Evolutionary conservation across 2,888 invertebrate species (phyloP).

Genomic region (Meloe dianella): DNA sequence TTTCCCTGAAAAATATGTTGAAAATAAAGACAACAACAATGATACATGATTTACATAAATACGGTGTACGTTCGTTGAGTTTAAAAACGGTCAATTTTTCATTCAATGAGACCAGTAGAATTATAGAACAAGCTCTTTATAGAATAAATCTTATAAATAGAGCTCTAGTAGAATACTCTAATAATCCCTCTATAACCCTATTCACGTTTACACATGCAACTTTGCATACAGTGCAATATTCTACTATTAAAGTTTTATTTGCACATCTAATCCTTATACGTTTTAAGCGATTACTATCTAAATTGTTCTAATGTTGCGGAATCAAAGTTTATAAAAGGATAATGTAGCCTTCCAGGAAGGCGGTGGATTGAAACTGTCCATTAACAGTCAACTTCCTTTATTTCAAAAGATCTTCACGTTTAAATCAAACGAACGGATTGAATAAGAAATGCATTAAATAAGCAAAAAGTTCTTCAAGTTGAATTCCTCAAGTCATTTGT

Average conservation of each 20-base stretch:
- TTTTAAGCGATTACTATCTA: no score
- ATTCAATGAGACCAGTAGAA: not conserved
- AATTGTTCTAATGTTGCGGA: no score
- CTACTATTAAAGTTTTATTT: no score
- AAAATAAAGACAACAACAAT: not conserved
- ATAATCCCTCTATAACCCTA: no score
- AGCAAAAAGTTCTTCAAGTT: not conserved
- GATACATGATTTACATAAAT: slow-evolving; percentile 7
- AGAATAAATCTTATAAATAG: not conserved
- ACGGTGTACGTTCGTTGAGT: not conserved
- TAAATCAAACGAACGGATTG: not conserved
- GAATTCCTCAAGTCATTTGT: slow-evolving; percentile 2
- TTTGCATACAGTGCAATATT: no score
- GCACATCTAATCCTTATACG: no score
- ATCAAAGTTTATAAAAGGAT: no score
- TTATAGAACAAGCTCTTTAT: not conserved
- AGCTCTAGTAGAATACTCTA: not conserved
- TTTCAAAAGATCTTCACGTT: no score
- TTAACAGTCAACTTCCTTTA: no score
- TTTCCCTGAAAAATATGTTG: not conserved
- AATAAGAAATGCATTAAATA: not conserved
- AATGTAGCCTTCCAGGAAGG: no score
- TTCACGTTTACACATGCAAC: no score
- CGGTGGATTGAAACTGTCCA: no score
- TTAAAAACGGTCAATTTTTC: not conserved